A percentile compares a stretch with the other conserved stretches of the same genome.
Evolutionary conservation across 2,797 vertebrate genomes (phyloP).

Genomic region (Sciaenops ocellatus): DNA sequence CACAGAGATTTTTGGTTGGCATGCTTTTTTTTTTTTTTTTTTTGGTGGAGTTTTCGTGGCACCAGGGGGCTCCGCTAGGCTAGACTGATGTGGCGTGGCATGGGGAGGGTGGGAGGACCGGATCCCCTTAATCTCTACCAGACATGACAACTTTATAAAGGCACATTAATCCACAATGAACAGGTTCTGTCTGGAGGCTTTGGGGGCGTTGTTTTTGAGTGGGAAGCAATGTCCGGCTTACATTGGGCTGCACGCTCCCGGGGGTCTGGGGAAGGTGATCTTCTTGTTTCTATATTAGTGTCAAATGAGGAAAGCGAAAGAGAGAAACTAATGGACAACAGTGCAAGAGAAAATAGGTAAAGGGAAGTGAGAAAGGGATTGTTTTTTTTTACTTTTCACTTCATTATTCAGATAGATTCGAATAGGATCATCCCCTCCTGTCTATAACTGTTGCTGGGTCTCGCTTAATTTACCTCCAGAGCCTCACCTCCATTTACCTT

Average conservation of each 20-base stretch:
- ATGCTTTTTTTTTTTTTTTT: background rate
- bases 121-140: slow-evolving; percentile 56
- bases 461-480: slow-evolving; percentile 25
- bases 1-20: background rate
- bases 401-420: slow-evolving; percentile 10
- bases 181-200: slow-evolving; percentile 48
- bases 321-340: slow-evolving; percentile 27
- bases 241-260: slow-evolving; percentile 24
- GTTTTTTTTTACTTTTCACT: background rate
- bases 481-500: background rate
- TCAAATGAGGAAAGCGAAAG: slow-evolving; percentile 29
- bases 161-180: slow-evolving; percentile 59
- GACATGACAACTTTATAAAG: slow-evolving; percentile 68
- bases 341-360: slow-evolving; percentile 13
- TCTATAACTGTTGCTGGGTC: background rate
- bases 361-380: background rate
- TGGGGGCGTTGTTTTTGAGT: slow-evolving; percentile 13
- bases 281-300: slow-evolving; percentile 44
- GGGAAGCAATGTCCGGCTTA: slow-evolving; percentile 24
- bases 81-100: background rate
- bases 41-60: slow-evolving; percentile 8
- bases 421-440: background rate
- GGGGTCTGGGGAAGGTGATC: slow-evolving; percentile 38
- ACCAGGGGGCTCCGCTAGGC: slow-evolving; percentile 57
- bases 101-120: slow-evolving; percentile 3